Evolutionary conservation across 2,888 invertebrate genomes (phyloP).

Genomic region (Hetaerina titia): DNA sequence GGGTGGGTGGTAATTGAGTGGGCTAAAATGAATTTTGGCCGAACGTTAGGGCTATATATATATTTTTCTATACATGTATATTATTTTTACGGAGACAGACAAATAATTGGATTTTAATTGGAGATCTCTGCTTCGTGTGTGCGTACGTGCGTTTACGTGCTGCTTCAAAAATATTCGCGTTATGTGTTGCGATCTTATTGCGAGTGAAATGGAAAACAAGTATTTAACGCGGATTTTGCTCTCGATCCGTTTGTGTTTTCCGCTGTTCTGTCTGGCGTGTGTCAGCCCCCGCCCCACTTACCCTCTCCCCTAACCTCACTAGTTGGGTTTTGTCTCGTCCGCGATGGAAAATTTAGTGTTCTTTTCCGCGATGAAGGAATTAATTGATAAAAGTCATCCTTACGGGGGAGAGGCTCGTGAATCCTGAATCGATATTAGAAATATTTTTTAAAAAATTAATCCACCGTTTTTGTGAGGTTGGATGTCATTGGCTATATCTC

Average conservation of each 20-base stretch:
- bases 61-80: background rate
- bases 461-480: too few species aligned
- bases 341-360: background rate
- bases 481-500: too few species aligned
- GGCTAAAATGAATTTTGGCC: background rate
- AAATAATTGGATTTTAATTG: conserved; percentile 53
- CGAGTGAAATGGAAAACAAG: background rate
- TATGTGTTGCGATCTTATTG: background rate
- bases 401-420: too few species aligned
- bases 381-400: background rate
- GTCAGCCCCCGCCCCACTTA: too few species aligned
- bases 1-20: background rate
- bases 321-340: background rate
- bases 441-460: too few species aligned
- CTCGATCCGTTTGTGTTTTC: background rate
- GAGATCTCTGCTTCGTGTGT: background rate
- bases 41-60: background rate
- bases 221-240: background rate
- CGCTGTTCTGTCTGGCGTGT: background rate
- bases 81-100: background rate
- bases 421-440: too few species aligned
- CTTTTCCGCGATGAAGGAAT: background rate
- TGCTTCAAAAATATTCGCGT: background rate
- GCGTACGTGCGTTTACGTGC: background rate
- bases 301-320: too few species aligned